Conservation (phyloP, 2,888 invertebrate genomes). For the Spilarctia lutea region DNA sequence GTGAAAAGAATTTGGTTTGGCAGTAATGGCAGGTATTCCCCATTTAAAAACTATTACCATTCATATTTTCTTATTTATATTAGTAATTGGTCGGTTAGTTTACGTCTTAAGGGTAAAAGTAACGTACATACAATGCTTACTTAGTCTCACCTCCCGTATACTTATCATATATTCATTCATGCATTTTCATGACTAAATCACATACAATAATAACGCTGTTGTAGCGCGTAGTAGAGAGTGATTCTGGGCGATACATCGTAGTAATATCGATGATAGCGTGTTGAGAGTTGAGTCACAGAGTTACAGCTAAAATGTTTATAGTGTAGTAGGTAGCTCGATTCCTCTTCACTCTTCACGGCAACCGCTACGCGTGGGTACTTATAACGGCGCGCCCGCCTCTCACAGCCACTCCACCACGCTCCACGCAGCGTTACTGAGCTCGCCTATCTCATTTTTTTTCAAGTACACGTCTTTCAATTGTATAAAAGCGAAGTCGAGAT, state of each 20-base stretch:
- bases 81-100: background rate
- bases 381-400: constrained; percentile 56
- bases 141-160: constrained; percentile 16
- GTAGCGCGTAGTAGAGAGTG: constrained; percentile 23
- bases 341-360: constrained; percentile 49
- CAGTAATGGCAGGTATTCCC: background rate
- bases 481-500: constrained; percentile 35
- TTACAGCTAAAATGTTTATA: constrained; percentile 8
- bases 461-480: constrained; percentile 11
- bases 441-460: constrained; percentile 40
- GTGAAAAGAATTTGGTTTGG: background rate
- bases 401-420: constrained; percentile 65
- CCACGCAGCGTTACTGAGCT: constrained; percentile 45
- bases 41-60: background rate
- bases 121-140: background rate
- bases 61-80: background rate
- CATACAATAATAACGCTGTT: constrained; percentile 30
- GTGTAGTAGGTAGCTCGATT: constrained; percentile 37
- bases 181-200: constrained; percentile 28
- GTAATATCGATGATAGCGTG: constrained; percentile 25
- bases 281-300: constrained; percentile 21
- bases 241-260: constrained; percentile 38
- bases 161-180: constrained; percentile 37
- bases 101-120: background rate
- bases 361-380: constrained; percentile 51